Evolutionary conservation across 2,113 vertebrate species (phyloP).

Genomic region (Struthidea cinerea): DNA sequence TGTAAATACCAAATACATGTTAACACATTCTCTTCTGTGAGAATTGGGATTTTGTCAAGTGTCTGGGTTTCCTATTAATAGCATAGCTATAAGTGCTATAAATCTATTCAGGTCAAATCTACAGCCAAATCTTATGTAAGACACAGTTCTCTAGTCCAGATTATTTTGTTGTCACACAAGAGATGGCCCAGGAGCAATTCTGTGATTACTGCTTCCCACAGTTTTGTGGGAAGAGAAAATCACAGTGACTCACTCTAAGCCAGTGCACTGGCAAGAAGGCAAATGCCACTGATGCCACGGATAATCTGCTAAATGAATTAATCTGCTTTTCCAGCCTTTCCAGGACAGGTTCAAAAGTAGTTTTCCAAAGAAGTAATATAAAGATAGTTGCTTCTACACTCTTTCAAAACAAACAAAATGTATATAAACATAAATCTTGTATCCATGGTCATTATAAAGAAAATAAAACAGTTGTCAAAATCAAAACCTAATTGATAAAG

Average conservation of each 20-base stretch:
- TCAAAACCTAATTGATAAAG: not conserved
- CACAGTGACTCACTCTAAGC: not conserved
- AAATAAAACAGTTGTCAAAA: not conserved
- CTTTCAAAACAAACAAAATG: not conserved
- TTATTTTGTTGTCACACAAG: not conserved
- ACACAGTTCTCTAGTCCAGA: not conserved
- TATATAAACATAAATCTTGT: not conserved
- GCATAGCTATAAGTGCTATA: not conserved
- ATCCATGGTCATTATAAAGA: not conserved
- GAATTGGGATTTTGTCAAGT: not conserved
- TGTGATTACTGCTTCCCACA: not conserved
- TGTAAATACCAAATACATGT: not conserved
- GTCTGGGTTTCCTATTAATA: not conserved
- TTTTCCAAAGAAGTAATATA: not conserved
- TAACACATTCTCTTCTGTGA: not conserved
- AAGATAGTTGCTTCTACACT: not conserved
- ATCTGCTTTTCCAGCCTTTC: not conserved
- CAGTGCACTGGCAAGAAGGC: not conserved
- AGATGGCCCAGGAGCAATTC: not conserved
- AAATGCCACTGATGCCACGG: not conserved
- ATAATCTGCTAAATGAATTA: not conserved
- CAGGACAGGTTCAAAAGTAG: not conserved
- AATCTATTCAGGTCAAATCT: not conserved
- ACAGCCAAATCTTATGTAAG: not conserved
- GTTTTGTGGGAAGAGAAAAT: not conserved